Base-by-base conservation (phyloP, 2,888 invertebrate species). In the Hermodice carunculata region DNA sequence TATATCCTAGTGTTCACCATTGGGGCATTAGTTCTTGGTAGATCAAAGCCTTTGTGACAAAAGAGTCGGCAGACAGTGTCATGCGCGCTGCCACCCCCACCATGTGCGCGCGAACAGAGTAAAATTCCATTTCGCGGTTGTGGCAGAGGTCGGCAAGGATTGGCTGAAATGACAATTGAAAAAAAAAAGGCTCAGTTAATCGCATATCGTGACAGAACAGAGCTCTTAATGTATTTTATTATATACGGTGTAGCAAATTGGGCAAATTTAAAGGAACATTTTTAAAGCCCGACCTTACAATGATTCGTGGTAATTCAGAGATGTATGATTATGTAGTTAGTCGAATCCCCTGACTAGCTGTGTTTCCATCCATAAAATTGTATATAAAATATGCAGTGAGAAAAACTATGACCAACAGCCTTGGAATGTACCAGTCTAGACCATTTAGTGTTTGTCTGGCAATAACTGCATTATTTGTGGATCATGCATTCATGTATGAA, bases 51-150 rank as follows among this genome's bases (percentile, higher is more conserved):
- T 8, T 49, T 56, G 59, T 70, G 34, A 51, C 72, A 72, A 54
- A 61, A 64, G 17, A 72, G 64, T 24, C 54, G 57, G 31, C 72
- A 72, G 22, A 54, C 37, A 2, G 71, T 71, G 32, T 64, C 68
- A 29, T 57, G 52, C 28, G 40, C 19, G 3, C 59, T 22, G 17
- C 34, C 56, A 24, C 61, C 68, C 6, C 67, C 70, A 17, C 68
- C 66, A 4, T 64, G 66, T 22, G 66, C 61, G 28, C 65, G 61
- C 8, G 69, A 72, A 31, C 72, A 72, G 44, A 72, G 40, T 46
- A 72, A 61, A 32, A 60, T 52, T 26, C 72, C 72, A 43, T 72
- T 66, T 42, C 40, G 43, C 17, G 72, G 72, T 48, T 66, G 59
- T n/a, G 51, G 26, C 56, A 72, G 62, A 5, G 61, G 29, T 19